Evolutionary conservation across 1,140 invertebrate species (phyloP).

Genomic region (Harpegnathos saltator): DNA sequence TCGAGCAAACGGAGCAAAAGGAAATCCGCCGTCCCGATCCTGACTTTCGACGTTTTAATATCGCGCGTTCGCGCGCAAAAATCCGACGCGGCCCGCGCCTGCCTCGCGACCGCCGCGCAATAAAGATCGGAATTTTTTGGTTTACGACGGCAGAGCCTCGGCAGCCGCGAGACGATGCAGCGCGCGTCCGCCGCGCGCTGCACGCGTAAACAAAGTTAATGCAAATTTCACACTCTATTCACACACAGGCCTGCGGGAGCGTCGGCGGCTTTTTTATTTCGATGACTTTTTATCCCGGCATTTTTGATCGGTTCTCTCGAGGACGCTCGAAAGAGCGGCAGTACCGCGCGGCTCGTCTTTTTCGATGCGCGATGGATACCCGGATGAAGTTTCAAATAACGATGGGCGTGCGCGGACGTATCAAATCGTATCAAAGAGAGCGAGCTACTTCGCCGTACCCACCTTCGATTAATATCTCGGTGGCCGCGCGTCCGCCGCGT

Average conservation of each 20-base stretch:
- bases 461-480: slow-evolving; percentile 50
- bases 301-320: not conserved
- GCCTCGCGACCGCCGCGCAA: slow-evolving; percentile 7
- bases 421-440: slow-evolving; percentile 59
- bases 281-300: not conserved
- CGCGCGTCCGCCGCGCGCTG: slow-evolving; percentile 1
- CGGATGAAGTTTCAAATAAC: slow-evolving; percentile 56
- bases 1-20: slow-evolving; percentile 30
- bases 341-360: slow-evolving; percentile 3
- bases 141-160: slow-evolving; percentile 9
- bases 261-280: too few relatives aligned
- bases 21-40: not conserved
- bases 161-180: too few relatives aligned
- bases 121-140: slow-evolving; percentile 19
- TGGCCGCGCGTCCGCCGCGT: slow-evolving; percentile 38
- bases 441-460: slow-evolving; percentile 17
- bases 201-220: slow-evolving; percentile 55
- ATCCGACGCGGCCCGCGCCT: not conserved
- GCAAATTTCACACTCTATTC: slow-evolving; percentile 53
- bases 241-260: slow-evolving; percentile 18
- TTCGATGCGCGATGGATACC: slow-evolving; percentile 31
- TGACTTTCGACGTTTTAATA: slow-evolving; percentile 24
- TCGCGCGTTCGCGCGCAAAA: not conserved
- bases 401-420: slow-evolving; percentile 63
- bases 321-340: not conserved